Evolutionary conservation across 2,113 vertebrate genomes (phyloP), one percentile per base, ranked within the genome.

Genomic region (Otis tarda): DNA sequence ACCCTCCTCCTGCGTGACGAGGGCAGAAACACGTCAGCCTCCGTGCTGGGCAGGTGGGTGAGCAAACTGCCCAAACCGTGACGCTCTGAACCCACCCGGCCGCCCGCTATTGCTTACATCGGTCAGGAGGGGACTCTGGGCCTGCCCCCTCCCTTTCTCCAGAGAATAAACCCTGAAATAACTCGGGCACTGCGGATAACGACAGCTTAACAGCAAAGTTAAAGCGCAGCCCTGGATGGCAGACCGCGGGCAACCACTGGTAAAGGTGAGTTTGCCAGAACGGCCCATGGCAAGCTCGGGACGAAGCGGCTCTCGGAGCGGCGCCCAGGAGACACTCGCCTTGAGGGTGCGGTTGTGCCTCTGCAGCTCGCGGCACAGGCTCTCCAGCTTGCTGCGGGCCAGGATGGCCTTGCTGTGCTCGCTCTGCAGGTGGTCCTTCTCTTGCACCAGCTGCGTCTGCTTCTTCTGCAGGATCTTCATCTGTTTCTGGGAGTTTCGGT

Each of bases 381-480:
- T 99, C 96, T 99, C 99, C 83, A 99, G 98, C 82, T 99, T 99
- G 98, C 99, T 99, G 70, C 99, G 98, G 5, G 99, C 99, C 97
- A 99, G 97, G 94, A 99, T 98, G 69, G 99, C 99, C 92, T 99
- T 99, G 98, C 99, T 99, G 96, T 99, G 99, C 94, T 99, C 99
- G 0, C 98, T 98, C 31, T 99, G 98, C 95, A 99, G 98, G 95
- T 99, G 98, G 96, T 99, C 99, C 96, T 99, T 99, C 97, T 99
- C 99, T 76, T 99, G 99, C 31, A 99, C 98, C 86, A 99, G 96
- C 98, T 99, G 99, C 7, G 95, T 98, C 98, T 99, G 99, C 97
- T 99, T 99, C 98, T 99, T 99, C 98, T 99, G 99, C 93, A 99
- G 93, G 61, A 96, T 98, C 77, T 98, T 98, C 99, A 99, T 99